Evolutionary conservation across 2,888 invertebrate genomes (phyloP), one percentile per base, ranked within the genome.

Genomic region (Eupithecia insigniata): DNA sequence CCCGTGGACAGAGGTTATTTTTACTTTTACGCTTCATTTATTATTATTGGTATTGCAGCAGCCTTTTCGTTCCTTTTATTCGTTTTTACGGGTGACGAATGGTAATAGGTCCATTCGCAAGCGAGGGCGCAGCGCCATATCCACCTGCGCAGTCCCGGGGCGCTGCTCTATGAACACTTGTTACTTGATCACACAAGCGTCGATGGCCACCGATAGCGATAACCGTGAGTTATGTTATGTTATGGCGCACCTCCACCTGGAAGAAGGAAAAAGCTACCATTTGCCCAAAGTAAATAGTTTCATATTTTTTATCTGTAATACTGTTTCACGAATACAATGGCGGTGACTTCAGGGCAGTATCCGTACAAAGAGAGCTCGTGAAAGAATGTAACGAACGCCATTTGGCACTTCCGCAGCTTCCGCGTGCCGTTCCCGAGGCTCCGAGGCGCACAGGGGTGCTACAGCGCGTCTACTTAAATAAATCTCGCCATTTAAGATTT

Each of bases 401-500:
- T 68, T 67, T 36, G 51, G 22, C 51, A 51, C 51, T 68, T 69
- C 62, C 67, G 22, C 51, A 18, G 28, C 67, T 46, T 58, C 58
- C 30, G 60, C 18, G 14, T 26, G 18, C 62, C 3, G 61, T 10
- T n/a, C 22, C 61, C 10, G 18, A 14, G 30, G 30, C 60, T 32
- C 69, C 18, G 51, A 51, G 69, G 64, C 32, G 69, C 28, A 66
- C 58, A 71, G 69, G 72, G 70, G 75, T 3, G 70, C 68, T 68
- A 39, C 51, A n/a, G 34, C 36, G 78, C 78, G 80, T 77, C 81
- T 81, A 74, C 86, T 86, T 85, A 84, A 87, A 88, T 88, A 87
- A 87, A 86, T 85, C 87, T 85, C 84, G 79, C 82, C 83, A 81
- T 84, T 86, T 83, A 83, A 86, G 84, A 84, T 82, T 84, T 84